phyloP scores from a whole-genome alignment of 2,113 vertebrate genomes.

The Anseranas semipalmata region DNA sequence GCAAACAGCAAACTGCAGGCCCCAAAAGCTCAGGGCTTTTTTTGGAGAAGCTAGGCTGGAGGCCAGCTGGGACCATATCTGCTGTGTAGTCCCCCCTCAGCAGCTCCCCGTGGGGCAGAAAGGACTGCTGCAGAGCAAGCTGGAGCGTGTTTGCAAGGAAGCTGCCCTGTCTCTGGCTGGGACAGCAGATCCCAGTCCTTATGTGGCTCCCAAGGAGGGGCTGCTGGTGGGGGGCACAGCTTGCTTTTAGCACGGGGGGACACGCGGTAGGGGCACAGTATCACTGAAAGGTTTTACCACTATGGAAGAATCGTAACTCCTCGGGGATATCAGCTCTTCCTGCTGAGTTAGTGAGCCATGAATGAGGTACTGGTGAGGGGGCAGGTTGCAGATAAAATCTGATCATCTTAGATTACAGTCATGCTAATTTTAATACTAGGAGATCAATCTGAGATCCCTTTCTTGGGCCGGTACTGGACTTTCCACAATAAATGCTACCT shows the following conservation, averaged over 20 bases:
- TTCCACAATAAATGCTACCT: constrained; percentile 36
- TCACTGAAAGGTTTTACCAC: constrained; percentile 5
- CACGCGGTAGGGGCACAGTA: neutral
- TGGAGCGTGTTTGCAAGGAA: neutral
- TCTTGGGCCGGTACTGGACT: neutral
- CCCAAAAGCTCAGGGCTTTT: neutral
- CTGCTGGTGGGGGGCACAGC: neutral
- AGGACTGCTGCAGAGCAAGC: neutral
- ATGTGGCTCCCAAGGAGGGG: neutral
- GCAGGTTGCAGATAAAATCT: neutral
- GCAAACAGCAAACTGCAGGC: neutral
- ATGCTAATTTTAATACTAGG: neutral
- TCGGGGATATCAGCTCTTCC: neutral
- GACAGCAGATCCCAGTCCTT: neutral
- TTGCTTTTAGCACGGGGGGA: neutral
- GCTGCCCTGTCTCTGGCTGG: neutral
- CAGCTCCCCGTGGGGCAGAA: neutral
- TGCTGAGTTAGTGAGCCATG: constrained; percentile 49
- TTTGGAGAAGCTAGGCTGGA: neutral
- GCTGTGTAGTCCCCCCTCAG: neutral
- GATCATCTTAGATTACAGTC: neutral
- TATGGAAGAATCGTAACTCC: neutral
- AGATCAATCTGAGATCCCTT: neutral
- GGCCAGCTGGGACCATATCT: neutral
- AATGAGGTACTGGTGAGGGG: neutral